A percentile compares a stretch with the other conserved stretches of the same genome.
phyloP scores from a whole-genome alignment of 2,113 vertebrate genomes.

The Globicephala melas region DNA sequence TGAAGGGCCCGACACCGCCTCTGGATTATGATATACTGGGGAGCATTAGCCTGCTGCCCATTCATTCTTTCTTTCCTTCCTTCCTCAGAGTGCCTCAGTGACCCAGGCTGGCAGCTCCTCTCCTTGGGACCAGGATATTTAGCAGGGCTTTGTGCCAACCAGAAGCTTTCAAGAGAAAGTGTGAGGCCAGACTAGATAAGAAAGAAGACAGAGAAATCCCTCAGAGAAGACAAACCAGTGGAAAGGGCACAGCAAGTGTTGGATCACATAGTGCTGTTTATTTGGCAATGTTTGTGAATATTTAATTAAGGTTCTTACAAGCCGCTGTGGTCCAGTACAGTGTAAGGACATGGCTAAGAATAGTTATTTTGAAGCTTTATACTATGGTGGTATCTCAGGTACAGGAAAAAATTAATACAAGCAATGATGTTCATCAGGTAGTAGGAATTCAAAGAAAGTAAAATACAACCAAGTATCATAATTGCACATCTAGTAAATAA shows the following conservation, averaged over 20 bases:
- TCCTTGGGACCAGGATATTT: not conserved
- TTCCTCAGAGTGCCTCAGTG: not conserved
- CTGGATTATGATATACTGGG: fast-evolving
- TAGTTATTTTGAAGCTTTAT: not conserved
- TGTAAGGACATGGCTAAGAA: not conserved
- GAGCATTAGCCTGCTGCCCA: not conserved
- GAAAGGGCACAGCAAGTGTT: not conserved
- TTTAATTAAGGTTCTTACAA: not conserved
- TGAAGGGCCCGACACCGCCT: not conserved
- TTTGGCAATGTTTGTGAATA: not conserved
- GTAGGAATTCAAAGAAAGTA: not conserved
- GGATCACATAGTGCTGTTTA: not conserved
- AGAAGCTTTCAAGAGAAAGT: not conserved
- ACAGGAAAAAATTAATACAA: not conserved
- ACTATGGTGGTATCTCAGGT: not conserved
- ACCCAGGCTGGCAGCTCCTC: not conserved
- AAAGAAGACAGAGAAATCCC: not conserved
- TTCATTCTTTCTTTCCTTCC: not conserved
- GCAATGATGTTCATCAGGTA: not conserved
- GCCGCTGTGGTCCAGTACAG: not conserved
- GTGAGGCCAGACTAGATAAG: not conserved
- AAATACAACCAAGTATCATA: not conserved
- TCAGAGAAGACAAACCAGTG: not conserved
- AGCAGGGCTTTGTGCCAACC: not conserved
- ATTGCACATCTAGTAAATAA: not conserved